Base-by-base conservation (phyloP, 2,888 invertebrate species). In the Xanthia icteritia region DNA sequence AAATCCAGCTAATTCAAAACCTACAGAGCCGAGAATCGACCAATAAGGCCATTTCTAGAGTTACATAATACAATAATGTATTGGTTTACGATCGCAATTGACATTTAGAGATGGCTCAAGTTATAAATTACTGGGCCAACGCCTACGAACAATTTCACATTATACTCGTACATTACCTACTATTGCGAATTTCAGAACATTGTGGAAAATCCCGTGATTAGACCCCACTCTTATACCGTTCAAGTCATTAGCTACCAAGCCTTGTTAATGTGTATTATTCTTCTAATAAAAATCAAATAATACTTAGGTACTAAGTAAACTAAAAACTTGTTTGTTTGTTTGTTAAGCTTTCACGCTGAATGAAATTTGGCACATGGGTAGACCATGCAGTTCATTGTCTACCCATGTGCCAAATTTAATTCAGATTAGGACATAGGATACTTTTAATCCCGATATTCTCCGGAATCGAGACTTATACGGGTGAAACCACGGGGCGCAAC, bases 61-160 rank as follows among this genome's bases (percentile, higher is more conserved):
- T 84, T 76, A 70, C 61, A 76, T 81, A 79, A 84, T 81, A 86
- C 81, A 81, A 84, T 84, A 75, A 82, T 48, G 70, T 73, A 77
- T 73, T 65, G 51, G 20, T 70, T 86, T 84, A 85, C 82, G 76
- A 82, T 70, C 70, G 20, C 76, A 63, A 69, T 82, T 87, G 87
- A 79, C 85, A 87, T 86, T 87, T 82, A 67, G 17, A 66, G 72
- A 68, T 63, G 69, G 64, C 65, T 60, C 27, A 69, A 74, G 68
- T 69, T 36, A 61, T 73, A 64, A 63, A 76, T 85, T 54, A 68
- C 60, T 81, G 64, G 74, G 67, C 72, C 76, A 67, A 66, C 81
- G 68, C 70, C 81, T 60, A 76, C 70, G 60, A 45, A 84, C 65
- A 65, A 84, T 73, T 69, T 71, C 63, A 64, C 51, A 56, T 27